These are phyloP conservation scores for Acronicta psi DNA, from an alignment of 2,888 invertebrate species.

Conservation along the genomic window DNA sequence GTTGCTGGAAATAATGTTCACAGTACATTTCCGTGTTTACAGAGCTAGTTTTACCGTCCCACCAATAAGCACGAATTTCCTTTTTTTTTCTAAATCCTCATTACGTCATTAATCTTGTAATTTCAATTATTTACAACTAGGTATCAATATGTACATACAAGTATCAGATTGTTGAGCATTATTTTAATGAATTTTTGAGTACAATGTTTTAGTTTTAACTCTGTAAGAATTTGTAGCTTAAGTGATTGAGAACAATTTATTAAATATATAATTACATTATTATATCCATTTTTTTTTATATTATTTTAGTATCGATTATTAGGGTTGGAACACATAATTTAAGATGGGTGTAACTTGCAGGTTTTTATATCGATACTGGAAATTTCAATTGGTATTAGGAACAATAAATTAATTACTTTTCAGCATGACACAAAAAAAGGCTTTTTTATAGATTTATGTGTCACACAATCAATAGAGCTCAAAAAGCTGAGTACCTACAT, in stretches of 20 bases:
- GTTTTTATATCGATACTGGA: too few relatives aligned
- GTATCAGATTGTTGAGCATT: conserved; percentile 36
- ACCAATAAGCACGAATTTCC: too few relatives aligned
- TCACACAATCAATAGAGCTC: too few relatives aligned
- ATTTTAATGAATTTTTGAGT: conserved; percentile 48
- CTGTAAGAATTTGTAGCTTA: conserved; percentile 33
- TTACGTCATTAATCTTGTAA: not conserved
- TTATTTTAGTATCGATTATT: conserved; percentile 4
- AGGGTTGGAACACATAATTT: not conserved
- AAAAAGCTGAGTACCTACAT: too few relatives aligned
- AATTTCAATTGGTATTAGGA: too few relatives aligned
- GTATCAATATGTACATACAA: conserved; percentile 36
- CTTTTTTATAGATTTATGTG: too few relatives aligned
- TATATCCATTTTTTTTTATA: conserved; percentile 3
- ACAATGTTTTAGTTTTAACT: conserved; percentile 34
- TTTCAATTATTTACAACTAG: conserved; percentile 31
- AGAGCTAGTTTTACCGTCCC: too few relatives aligned
- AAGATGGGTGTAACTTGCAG: too few relatives aligned
- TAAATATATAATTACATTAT: conserved; percentile 19
- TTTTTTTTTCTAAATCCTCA: not conserved
- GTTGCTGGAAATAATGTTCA: too few relatives aligned
- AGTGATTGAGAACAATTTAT: conserved; percentile 36
- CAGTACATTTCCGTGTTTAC: too few relatives aligned
- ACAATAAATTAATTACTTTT: too few relatives aligned
- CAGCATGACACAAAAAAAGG: too few relatives aligned